Percentiles rank a stretch among this genome's conserved stretches.
phyloP scores from a whole-genome alignment of 2,797 vertebrate genomes.

The Siniperca undulata region DNA sequence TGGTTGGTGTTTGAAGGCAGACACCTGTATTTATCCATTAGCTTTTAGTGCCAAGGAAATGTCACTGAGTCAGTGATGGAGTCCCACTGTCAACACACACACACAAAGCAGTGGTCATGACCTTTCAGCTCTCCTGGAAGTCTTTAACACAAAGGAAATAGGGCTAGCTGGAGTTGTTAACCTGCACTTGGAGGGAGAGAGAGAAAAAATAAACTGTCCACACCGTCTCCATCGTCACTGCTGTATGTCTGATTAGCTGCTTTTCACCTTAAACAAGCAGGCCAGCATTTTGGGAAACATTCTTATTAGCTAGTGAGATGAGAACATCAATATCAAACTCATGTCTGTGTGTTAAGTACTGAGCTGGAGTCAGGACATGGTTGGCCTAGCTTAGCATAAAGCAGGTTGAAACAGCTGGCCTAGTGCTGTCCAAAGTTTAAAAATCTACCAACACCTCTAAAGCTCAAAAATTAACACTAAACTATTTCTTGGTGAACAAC shows the following conservation, averaged over 20 bases:
- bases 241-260: conserved; percentile 4
- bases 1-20: conserved; percentile 44
- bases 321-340: not conserved
- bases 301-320: not conserved
- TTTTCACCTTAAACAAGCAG: not conserved
- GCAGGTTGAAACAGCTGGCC: not conserved
- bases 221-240: not conserved
- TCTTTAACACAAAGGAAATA: conserved; percentile 55
- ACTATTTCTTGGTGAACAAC: not conserved
- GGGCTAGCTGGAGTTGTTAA: conserved; percentile 38
- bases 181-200: conserved; percentile 15
- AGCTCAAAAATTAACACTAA: not conserved
- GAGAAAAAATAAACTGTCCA: not conserved
- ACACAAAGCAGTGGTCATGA: conserved; percentile 31
- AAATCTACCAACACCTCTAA: not conserved
- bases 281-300: not conserved
- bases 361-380: not conserved
- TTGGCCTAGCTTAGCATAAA: not conserved
- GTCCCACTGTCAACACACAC: conserved; percentile 18
- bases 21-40: conserved; percentile 63
- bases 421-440: not conserved
- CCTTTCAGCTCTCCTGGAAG: conserved; percentile 60
- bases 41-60: conserved; percentile 62
- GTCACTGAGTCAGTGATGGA: conserved; percentile 46
- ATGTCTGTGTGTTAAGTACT: not conserved